Conservation (phyloP, 2,888 invertebrate genomes). For the Perithous albicinctus region DNA sequence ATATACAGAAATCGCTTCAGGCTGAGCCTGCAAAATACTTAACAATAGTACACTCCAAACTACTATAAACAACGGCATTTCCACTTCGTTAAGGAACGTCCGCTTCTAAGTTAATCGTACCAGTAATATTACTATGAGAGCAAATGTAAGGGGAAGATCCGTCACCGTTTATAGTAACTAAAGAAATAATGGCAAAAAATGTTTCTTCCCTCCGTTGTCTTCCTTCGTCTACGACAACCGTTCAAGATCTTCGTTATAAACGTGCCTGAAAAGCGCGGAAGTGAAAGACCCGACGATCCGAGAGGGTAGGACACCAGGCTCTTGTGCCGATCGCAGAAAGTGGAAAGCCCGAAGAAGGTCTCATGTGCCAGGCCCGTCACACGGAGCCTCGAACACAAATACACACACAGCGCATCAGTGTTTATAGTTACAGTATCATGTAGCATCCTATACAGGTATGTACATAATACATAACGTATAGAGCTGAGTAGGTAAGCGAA, state of each 20-base stretch:
- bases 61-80: too few species aligned
- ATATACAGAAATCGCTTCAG: background rate
- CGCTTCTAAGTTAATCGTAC: background rate
- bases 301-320: background rate
- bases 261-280: constrained; percentile 50
- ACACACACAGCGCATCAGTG: background rate
- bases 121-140: constrained; percentile 14
- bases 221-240: constrained; percentile 25
- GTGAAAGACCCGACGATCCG: constrained; percentile 14
- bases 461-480: constrained; percentile 57
- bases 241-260: constrained; percentile 42
- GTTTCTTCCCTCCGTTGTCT: constrained; percentile 7
- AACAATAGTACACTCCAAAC: background rate
- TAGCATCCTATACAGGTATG: constrained; percentile 34
- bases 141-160: constrained; percentile 3
- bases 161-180: background rate
- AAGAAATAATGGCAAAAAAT: constrained; percentile 31
- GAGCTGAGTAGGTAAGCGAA: constrained; percentile 38
- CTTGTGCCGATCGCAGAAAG: constrained; percentile 58
- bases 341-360: constrained; percentile 61
- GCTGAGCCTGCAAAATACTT: background rate
- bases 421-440: constrained; percentile 15
- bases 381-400: constrained; percentile 34
- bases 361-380: constrained; percentile 53
- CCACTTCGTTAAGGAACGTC: background rate